Evolutionary conservation across 2,113 vertebrate genomes (phyloP), one percentile per base, ranked within the genome.

Genomic region (Orycteropus afer): DNA sequence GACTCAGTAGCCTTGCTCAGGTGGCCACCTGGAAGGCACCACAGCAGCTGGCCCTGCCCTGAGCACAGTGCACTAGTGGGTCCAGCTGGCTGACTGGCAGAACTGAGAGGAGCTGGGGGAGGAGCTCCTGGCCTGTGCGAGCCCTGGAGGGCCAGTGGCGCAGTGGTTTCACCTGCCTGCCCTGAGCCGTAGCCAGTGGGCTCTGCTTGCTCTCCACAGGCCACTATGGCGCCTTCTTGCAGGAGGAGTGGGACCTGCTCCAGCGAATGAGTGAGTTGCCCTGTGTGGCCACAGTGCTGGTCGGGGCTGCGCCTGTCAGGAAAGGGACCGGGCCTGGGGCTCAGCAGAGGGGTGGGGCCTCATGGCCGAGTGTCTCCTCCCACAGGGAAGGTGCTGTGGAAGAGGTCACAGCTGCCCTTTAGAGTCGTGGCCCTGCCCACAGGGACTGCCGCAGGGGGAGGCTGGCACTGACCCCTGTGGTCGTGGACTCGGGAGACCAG

Each of bases 231-330:
- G 99, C 98, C 57, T 99, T 99, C 94, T 98, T 99, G 23, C 99
- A 99, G 97, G 99, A 99, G 6, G 99, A 99, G 91, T 99, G 99
- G 99, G 99, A 99, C 89, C 98, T 99, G 94, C 98, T 99, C 27
- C 99, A 99, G 97, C 99, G 98, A 96, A 99, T 99, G 99, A 98
- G 99, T 99, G 98, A 98, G 99, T 98, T 55, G 71, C 0, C 0
- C 25, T 1, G 0, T 29, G 27, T 10, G 59, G 59, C 29, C 2
- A 15, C 17, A 17, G 51, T 53, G 51, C 51, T 53, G 51, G 51
- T 53, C 51, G 15, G 51, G 59, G 59, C 59, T 27, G 59, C 59
- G n/a, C n/a, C n/a, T n/a, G n/a, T n/a, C n/a, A n/a, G n/a, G n/a
- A n/a, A n/a, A n/a, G n/a, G n/a, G n/a, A n/a, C 59, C 27, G 59